Evolutionary conservation across 2,797 vertebrate species (phyloP).

Genomic region (Sphenodon punctatus): DNA sequence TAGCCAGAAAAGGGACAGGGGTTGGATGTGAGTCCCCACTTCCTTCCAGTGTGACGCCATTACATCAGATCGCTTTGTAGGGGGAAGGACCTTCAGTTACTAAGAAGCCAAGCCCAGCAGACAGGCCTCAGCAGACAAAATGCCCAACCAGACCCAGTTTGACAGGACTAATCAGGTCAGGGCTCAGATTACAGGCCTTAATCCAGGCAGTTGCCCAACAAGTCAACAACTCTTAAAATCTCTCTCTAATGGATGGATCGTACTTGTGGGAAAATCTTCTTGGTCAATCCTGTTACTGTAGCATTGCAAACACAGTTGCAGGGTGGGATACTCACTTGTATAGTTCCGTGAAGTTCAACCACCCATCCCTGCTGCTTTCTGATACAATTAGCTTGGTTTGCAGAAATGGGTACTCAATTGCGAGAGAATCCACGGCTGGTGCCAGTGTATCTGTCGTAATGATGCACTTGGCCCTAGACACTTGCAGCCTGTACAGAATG

Average conservation of each 20-base stretch:
- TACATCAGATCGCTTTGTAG: too few species aligned
- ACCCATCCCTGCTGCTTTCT: conserved; percentile 68
- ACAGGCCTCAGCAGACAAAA: too few species aligned
- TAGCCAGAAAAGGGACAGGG: too few species aligned
- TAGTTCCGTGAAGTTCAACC: conserved; percentile 75
- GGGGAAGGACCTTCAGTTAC: too few species aligned
- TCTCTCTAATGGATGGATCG: background rate
- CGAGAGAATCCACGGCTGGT: conserved; percentile 73
- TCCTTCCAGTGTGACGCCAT: too few species aligned
- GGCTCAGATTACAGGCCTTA: background rate
- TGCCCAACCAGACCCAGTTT: too few species aligned
- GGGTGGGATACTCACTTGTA: conserved; percentile 52
- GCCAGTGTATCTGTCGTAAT: conserved; percentile 73
- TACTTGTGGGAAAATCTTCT: background rate
- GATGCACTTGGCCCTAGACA: conserved; percentile 73
- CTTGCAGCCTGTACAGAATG: conserved; percentile 76
- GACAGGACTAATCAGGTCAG: too few species aligned
- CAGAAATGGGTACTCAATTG: conserved; percentile 67
- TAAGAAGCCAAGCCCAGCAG: too few species aligned
- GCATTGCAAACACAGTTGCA: background rate
- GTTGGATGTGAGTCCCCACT: too few species aligned
- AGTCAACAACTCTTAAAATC: background rate
- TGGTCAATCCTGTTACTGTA: background rate
- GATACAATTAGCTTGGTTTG: conserved; percentile 78
- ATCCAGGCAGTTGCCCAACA: background rate